Percentiles rank a stretch among this genome's conserved stretches.
Conservation (phyloP, 1,140 invertebrate species). For the Drusus annulatus region DNA sequence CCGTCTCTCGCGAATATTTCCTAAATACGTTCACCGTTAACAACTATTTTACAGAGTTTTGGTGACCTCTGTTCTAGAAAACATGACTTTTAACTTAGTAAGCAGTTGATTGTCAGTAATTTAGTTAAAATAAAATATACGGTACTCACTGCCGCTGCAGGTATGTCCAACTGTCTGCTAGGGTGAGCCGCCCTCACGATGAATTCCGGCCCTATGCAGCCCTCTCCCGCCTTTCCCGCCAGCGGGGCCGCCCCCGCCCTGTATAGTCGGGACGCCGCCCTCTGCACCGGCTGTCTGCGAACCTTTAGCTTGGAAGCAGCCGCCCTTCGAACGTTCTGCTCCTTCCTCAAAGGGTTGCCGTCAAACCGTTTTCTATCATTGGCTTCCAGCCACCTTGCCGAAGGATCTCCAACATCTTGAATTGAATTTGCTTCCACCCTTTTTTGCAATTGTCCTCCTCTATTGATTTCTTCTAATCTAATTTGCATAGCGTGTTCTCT, state of each 20-base stretch:
- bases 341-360: constrained; percentile 29
- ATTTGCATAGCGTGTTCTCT: background rate
- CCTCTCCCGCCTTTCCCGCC: constrained; percentile 62
- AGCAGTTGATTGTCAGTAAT: background rate
- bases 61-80: no score
- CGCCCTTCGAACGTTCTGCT: constrained; percentile 45
- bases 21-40: no score
- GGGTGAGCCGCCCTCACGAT: constrained; percentile 79
- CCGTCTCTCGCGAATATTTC: no score
- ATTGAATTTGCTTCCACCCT: background rate
- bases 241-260: constrained; percentile 73
- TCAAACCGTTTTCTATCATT: background rate
- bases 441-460: background rate
- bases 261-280: constrained; percentile 80
- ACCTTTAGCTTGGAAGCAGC: constrained; percentile 51
- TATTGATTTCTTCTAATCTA: constrained; percentile 2
- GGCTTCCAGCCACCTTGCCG: background rate
- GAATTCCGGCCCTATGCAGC: constrained; percentile 81
- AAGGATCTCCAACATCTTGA: background rate
- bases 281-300: constrained; percentile 77
- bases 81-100: no score
- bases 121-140: no score
- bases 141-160: constrained; percentile 58
- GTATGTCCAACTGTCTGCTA: constrained; percentile 74
- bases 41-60: no score